Base-by-base conservation (phyloP, 2,888 invertebrate species). In the Parnassius smintheus region DNA sequence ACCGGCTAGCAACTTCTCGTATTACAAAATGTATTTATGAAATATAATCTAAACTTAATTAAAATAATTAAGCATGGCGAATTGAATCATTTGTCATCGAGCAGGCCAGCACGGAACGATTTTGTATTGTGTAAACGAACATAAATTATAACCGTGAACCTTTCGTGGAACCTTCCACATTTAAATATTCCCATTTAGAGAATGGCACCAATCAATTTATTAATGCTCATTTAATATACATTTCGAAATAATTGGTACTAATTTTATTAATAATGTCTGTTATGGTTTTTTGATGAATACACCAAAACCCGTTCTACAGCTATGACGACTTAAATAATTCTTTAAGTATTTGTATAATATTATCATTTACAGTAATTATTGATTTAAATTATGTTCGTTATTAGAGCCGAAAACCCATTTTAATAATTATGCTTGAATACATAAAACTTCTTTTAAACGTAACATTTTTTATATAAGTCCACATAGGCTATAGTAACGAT, bases 11-110 rank as follows among this genome's bases (percentile, higher is more conserved):
- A 35, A 25, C 35, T 35, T 35, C 44, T 44, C 11, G 11, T 44
- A 11, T 44, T 44, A 49, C 49, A 25, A 50, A 50, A 22, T 2
- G 18, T 51, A 51, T 48, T 55, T 54, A 54, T 54, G 54, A 54
- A 54, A 54, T 54, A 58, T 49, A 48, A 13, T 35, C 35, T 41
- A 41, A 25, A 46, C 76, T 78, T 78, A 77, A 85, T 85, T 83
- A 86, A 84, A 82, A 81, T 87, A 88, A 88, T 88, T 87, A 84
- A 82, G 65, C 81, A 78, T 78, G 72, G 73, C 83, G 83, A 87
- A 89, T 89, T 84, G 80, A 78, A 80, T 72, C 88, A 90, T 90
- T 89, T 90, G 90, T 90, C 91, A 88, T 86, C 80, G 76, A 64
- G 62, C 73, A 71, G 13, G 42, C 50, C 50, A 41, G 73, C 70